These are phyloP conservation scores for Archips crataeganus DNA, from an alignment of 2,888 invertebrate genomes.

Conservation along the genomic window DNA sequence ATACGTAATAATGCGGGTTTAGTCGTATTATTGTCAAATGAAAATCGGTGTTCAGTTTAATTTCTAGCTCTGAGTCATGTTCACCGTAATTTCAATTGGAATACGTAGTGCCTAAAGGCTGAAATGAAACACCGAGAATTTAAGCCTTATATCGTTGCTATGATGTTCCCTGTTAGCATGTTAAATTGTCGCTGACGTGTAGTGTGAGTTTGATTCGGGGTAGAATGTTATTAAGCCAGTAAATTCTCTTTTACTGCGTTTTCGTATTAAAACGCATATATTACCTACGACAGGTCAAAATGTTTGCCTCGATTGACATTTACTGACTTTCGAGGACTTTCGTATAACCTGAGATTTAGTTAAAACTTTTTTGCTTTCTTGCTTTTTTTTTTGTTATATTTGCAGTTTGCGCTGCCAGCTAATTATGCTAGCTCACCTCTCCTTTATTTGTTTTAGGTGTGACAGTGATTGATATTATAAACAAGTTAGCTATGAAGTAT, in stretches of 20 bases:
- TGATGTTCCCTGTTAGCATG: slow-evolving; percentile 23
- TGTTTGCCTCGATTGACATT: slow-evolving; percentile 20
- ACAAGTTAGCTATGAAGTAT: no score
- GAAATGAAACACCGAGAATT: background rate
- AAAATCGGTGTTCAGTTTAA: slow-evolving; percentile 39
- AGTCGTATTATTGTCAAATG: slow-evolving; percentile 26
- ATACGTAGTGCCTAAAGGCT: slow-evolving; percentile 22
- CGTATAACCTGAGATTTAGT: slow-evolving; percentile 8
- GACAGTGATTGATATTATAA: slow-evolving; percentile 25
- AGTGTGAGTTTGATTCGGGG: slow-evolving; percentile 38
- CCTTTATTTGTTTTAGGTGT: slow-evolving; percentile 1
- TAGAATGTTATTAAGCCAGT: slow-evolving; percentile 38
- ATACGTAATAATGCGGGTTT: slow-evolving; percentile 21
- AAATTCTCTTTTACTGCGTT: slow-evolving; percentile 38
- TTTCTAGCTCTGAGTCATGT: slow-evolving; percentile 42
- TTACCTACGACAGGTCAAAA: slow-evolving; percentile 6
- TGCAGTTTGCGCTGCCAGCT: background rate
- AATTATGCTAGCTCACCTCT: background rate
- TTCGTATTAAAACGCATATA: slow-evolving; percentile 32
- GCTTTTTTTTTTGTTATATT: background rate
- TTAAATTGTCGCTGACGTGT: slow-evolving; percentile 27
- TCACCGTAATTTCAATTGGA: slow-evolving; percentile 40
- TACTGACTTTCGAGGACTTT: slow-evolving; percentile 10
- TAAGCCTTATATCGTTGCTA: background rate
- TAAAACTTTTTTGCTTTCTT: background rate